Percentiles rank a stretch among this genome's conserved stretches.
Conservation (phyloP, 2,888 invertebrate genomes). For the Hybos culiciformis region DNA sequence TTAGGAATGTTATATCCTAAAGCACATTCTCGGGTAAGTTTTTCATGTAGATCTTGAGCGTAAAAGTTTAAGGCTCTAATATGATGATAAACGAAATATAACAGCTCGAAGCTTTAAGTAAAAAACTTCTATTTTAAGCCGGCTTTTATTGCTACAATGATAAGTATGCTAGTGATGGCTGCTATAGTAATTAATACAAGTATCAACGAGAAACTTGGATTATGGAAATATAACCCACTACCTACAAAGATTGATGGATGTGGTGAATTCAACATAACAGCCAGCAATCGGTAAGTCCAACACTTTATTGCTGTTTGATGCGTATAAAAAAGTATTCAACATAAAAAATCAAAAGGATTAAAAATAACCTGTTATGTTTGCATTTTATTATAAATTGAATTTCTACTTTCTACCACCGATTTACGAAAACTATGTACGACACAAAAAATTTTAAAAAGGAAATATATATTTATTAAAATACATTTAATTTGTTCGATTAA, state of each 20-base stretch:
- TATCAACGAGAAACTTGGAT: constrained; percentile 15
- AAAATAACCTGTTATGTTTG: no score
- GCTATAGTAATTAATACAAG: constrained; percentile 23
- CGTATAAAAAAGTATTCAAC: no score
- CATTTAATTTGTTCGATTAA: neutral
- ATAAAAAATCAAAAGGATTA: no score
- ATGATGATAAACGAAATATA: no score
- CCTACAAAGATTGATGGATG: constrained; percentile 22
- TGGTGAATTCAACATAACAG: constrained; percentile 17
- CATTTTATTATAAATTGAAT: no score
- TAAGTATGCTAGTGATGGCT: constrained; percentile 22
- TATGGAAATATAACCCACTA: constrained; percentile 20
- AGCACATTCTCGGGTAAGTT: constrained; percentile 35
- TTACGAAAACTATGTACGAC: no score
- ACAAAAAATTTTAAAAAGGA: neutral
- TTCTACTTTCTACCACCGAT: no score
- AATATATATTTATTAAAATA: neutral
- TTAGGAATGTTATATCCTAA: constrained; percentile 54
- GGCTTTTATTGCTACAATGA: constrained; percentile 21
- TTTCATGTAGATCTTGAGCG: no score
- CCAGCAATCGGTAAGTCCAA: neutral
- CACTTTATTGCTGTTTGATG: no score
- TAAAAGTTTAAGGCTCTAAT: no score
- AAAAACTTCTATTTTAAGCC: no score
- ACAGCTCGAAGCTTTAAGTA: no score